Percentiles rank a stretch among this genome's conserved stretches.
Conservation (phyloP, 2,113 vertebrate species). For the Mystacornis crossleyi region DNA sequence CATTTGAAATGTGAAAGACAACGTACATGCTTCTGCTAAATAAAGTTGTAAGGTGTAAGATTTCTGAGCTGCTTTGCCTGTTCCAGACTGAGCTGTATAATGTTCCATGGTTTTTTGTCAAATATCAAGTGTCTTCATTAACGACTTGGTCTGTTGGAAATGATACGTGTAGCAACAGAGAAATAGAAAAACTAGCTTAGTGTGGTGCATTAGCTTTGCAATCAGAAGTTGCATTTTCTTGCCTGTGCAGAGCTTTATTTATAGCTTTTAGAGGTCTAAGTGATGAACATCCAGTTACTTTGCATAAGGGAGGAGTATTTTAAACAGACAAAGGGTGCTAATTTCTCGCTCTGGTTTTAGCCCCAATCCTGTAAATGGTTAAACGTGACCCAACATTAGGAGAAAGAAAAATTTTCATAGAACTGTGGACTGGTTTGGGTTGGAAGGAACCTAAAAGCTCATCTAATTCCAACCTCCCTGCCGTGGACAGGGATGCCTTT, state of each 20-base stretch:
- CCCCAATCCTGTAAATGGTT: neutral
- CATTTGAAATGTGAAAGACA: neutral
- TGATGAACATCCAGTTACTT: neutral
- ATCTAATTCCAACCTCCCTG: neutral
- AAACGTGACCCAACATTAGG: neutral
- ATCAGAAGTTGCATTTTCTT: neutral
- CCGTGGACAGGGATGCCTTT: neutral
- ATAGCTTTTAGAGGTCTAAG: neutral
- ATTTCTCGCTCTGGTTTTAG: neutral
- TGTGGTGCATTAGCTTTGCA: neutral
- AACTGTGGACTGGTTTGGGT: neutral
- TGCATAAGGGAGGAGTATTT: neutral
- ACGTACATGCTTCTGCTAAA: neutral
- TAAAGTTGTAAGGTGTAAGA: neutral
- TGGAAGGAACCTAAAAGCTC: neutral
- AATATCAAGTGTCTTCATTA: neutral
- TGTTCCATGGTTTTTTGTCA: neutral
- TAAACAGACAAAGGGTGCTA: neutral
- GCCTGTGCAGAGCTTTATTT: neutral
- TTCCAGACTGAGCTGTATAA: neutral
- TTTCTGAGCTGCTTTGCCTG: neutral
- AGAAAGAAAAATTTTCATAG: neutral
- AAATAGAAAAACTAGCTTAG: neutral
- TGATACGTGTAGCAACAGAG: neutral
- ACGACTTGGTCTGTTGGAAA: neutral